Percentiles rank a stretch among this genome's conserved stretches.
Conservation (phyloP, 2,888 invertebrate genomes). For the Dastarcus helophoroides region DNA sequence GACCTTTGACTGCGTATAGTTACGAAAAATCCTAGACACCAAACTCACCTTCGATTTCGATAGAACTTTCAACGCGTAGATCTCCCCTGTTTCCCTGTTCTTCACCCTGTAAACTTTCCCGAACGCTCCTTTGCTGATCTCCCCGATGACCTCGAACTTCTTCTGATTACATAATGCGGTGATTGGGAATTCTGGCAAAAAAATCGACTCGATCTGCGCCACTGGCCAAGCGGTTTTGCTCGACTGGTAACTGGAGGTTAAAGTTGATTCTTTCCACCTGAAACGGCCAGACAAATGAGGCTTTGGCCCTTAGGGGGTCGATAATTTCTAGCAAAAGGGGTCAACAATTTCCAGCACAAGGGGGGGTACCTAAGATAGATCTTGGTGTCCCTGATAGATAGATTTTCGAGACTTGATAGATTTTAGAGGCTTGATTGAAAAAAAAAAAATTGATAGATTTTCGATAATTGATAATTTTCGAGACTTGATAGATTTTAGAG, state of each 20-base stretch:
- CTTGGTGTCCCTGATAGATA: no score
- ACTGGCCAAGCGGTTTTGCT: slow-evolving; percentile 72
- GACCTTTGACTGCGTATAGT: no score
- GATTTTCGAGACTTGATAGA: no score
- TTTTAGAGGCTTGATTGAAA: no score
- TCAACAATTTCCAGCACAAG: no score
- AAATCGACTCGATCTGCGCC: slow-evolving; percentile 69
- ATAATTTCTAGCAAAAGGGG: no score
- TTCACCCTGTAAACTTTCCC: slow-evolving; percentile 78
- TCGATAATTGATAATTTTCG: no score
- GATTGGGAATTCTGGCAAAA: slow-evolving; percentile 79
- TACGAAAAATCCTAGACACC: no score
- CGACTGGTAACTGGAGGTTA: slow-evolving; percentile 43
- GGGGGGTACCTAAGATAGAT: no score
- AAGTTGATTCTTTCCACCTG: slow-evolving; percentile 56
- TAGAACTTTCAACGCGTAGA: slow-evolving; percentile 78
- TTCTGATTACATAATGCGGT: slow-evolving; percentile 48
- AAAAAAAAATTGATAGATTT: no score
- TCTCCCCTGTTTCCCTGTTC: slow-evolving; percentile 49
- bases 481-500: no score
- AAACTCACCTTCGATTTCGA: slow-evolving; percentile 63
- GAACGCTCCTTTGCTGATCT: slow-evolving; percentile 82
- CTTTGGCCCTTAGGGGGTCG: no score
- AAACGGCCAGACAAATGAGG: slow-evolving; percentile 16
- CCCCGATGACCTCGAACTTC: slow-evolving; percentile 54